These are phyloP conservation scores for Halocynthia roretzi DNA, from an alignment of 23 tunicate species.

Conservation along the genomic window DNA sequence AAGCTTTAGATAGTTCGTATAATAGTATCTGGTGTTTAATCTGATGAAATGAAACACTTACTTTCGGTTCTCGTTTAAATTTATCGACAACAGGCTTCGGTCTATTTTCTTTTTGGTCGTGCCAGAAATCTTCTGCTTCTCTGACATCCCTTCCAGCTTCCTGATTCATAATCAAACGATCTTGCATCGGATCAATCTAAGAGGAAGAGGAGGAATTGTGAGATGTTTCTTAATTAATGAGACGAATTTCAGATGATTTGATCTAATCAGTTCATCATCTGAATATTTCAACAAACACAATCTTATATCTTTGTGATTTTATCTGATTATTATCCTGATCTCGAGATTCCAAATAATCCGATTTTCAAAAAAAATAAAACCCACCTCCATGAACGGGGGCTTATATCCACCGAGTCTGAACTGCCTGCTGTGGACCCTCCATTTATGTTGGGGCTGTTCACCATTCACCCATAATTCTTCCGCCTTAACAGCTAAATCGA, in stretches of 20 bases:
- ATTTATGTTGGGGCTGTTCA: conserved; percentile 71
- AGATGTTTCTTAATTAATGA: no score
- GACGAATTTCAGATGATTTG: neutral
- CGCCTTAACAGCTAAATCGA: neutral
- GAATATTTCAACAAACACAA: neutral
- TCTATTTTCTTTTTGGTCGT: conserved; percentile 40
- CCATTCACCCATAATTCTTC: conserved; percentile 37
- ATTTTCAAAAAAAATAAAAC: neutral
- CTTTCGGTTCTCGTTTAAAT: conserved; percentile 40
- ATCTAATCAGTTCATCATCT: neutral
- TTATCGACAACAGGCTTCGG: conserved; percentile 37
- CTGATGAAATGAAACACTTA: conserved; percentile 5
- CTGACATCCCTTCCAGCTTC: conserved; percentile 81
- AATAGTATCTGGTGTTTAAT: neutral
- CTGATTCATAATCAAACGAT: conserved; percentile 48
- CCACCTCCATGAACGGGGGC: conserved; percentile 54
- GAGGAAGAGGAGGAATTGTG: neutral
- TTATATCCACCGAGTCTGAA: conserved; percentile 51
- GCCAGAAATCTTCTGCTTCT: conserved; percentile 83
- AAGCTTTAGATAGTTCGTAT: neutral
- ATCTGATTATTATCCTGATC: no score
- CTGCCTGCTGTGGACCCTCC: conserved; percentile 70
- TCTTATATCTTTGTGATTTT: neutral
- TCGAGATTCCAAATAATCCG: no score
- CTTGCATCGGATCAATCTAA: conserved; percentile 44